A percentile compares a stretch with the other conserved stretches of the same genome.
Evolutionary conservation across 1,140 invertebrate species (phyloP).

Genomic region (Monomorium pharaonis): DNA sequence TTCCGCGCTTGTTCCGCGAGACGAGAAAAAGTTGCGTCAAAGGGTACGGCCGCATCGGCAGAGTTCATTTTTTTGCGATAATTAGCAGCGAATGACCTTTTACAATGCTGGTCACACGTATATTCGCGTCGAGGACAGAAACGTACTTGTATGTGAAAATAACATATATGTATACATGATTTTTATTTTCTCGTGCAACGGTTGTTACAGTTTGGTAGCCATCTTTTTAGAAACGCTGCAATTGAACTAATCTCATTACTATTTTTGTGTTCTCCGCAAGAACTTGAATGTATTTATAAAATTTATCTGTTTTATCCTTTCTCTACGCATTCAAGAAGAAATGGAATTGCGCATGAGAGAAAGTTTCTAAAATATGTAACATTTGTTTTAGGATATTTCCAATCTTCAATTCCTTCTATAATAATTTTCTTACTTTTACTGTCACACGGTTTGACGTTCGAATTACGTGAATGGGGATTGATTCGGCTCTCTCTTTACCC

Average conservation of each 20-base stretch:
- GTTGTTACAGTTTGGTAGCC: neutral
- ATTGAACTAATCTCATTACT: neutral
- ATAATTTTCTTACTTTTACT: conserved; percentile 8
- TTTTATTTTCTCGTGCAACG: neutral
- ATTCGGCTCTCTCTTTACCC: conserved; percentile 28
- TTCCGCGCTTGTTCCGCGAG: conserved; percentile 56
- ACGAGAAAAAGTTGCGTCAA: conserved; percentile 36
- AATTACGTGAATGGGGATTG: conserved; percentile 28
- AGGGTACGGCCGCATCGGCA: conserved; percentile 33
- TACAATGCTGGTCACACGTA: conserved; percentile 21
- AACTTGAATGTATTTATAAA: neutral
- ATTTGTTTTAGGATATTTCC: neutral
- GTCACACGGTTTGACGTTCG: conserved; percentile 21
- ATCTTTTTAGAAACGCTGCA: neutral
- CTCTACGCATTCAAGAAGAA: neutral
- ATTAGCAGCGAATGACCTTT: conserved; percentile 58
- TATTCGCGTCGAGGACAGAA: conserved; percentile 14
- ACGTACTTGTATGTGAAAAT: neutral
- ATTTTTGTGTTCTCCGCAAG: neutral
- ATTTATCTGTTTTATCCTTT: neutral
- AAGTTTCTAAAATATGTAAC: neutral
- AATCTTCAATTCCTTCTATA: neutral
- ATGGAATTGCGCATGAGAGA: neutral
- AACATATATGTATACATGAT: neutral
- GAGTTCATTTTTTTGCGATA: conserved; percentile 47